Percentiles rank a stretch among this genome's conserved stretches.
Conservation (phyloP, 2,797 vertebrate genomes). For the Gymnocypris eckloni region DNA sequence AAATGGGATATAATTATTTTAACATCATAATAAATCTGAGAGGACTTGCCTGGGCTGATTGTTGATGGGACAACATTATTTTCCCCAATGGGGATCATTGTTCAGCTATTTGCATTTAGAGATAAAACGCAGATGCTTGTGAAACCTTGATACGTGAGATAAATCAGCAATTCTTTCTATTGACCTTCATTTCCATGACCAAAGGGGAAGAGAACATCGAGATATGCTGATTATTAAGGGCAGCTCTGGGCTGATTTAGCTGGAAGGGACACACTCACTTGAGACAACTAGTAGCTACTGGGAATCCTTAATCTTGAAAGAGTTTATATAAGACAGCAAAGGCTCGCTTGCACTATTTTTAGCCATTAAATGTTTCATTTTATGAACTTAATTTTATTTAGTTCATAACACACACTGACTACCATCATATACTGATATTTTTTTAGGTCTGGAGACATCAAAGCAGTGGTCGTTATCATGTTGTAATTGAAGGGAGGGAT, state of each 20-base stretch:
- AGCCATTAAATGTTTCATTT: background rate
- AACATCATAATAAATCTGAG: conserved; percentile 51
- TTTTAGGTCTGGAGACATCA: too few species aligned
- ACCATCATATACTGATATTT: background rate
- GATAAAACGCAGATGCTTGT: conserved; percentile 60
- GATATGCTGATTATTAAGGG: conserved; percentile 44
- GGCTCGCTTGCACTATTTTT: conserved; percentile 2
- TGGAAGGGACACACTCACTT: background rate
- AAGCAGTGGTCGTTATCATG: too few species aligned
- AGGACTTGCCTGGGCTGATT: background rate
- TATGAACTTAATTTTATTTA: background rate
- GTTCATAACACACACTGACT: background rate
- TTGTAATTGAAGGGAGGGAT: too few species aligned
- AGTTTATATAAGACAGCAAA: conserved; percentile 4
- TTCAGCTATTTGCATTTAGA: conserved; percentile 70
- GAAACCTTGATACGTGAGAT: conserved; percentile 64
- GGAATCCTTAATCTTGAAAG: conserved; percentile 31
- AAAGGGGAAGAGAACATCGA: conserved; percentile 34
- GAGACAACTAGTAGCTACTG: background rate
- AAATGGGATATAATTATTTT: conserved; percentile 34
- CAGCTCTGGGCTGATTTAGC: conserved; percentile 42
- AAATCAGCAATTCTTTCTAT: conserved; percentile 55
- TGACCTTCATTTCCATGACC: conserved; percentile 54
- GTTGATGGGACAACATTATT: conserved; percentile 21
- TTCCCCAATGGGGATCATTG: conserved; percentile 39